A percentile compares a stretch with the other conserved stretches of the same genome.
Evolutionary conservation across 2,113 vertebrate genomes (phyloP).

Genomic region (Cyphomyrus discorhynchus): DNA sequence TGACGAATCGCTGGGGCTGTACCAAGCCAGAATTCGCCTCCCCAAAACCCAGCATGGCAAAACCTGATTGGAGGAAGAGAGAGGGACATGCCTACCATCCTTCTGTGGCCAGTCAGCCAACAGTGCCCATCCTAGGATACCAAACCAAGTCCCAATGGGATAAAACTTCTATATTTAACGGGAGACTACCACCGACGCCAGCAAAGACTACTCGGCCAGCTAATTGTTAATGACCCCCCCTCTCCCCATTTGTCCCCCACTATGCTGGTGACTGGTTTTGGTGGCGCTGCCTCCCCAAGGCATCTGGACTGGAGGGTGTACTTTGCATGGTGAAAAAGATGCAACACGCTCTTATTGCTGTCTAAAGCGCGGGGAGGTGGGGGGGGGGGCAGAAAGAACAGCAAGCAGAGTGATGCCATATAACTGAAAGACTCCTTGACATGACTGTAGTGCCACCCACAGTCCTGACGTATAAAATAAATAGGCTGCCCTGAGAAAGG

Average conservation of each 20-base stretch:
- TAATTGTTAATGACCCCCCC: conserved; percentile 1
- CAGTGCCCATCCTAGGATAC: background rate
- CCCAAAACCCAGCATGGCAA: conserved; percentile 39
- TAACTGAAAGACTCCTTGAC: background rate
- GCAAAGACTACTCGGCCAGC: background rate
- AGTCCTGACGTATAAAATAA: background rate
- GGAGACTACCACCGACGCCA: background rate
- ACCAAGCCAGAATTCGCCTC: conserved; percentile 38
- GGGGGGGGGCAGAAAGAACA: background rate
- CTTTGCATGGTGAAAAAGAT: conserved; percentile 7
- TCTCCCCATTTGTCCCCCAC: conserved; percentile 38
- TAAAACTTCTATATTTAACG: background rate
- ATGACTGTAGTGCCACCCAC: background rate
- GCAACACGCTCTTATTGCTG: conserved; percentile 48
- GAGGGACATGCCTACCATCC: conserved; percentile 32
- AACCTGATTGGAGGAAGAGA: conserved; percentile 43
- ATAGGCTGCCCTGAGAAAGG: background rate
- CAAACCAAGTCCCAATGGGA: conserved; percentile 42
- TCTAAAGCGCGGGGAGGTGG: conserved; percentile 20
- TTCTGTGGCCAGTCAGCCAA: background rate
- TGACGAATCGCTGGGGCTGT: conserved; percentile 29
- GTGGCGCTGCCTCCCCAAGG: background rate
- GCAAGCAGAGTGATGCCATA: background rate
- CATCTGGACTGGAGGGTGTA: conserved; percentile 10
- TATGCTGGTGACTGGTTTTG: conserved; percentile 50